Evolutionary conservation across 2,797 vertebrate species (phyloP), one percentile per base, ranked within the genome.

Genomic region (Argyrosomus regius): DNA sequence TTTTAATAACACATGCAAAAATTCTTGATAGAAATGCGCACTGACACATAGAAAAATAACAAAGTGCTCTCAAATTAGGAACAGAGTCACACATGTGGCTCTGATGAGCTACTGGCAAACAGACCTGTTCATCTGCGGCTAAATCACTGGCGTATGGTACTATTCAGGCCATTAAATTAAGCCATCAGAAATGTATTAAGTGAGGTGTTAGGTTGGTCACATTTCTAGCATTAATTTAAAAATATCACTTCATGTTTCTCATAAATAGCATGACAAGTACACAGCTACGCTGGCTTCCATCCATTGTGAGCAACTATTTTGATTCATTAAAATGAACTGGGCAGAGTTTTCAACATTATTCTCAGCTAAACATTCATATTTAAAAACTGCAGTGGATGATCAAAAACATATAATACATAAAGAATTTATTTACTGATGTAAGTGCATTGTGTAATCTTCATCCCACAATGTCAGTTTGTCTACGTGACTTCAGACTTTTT

Each of bases 1-100:
- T 85, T 82, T 22, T 82, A 67, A 62, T 74, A 81, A 84, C 28
- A 56, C 13, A 5, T 45, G 14, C 49, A 73, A 35, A 77, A 53
- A 73, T 11, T 46, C 43, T 54, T 74, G 1, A 58, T 11, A 69
- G 56, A 82, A 84, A 85, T 31, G 41, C 67, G n/a, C 41, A 1
- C 50, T 68, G 78, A 73, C 61, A 61, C 61, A 49, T 12, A 14
- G 58, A 43, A 70, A 67, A 80, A 78, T 60, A 59, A 14, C 22
- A 16, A 58, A 65, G 48, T 31, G 57, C 61, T 65, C 49, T 70
- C 41, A 62, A 12, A 87, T 75, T 64, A 46, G 49, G 83, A 72
- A 17, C 83, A 75, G 73, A 82, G 71, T 71, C 31, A 17, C 64
- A 70, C 84, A 88, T 90, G 80, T 90, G 89, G 84, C 76, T 83